phyloP scores from a whole-genome alignment of 2,797 vertebrate species.

The Etheostoma nigrum region DNA sequence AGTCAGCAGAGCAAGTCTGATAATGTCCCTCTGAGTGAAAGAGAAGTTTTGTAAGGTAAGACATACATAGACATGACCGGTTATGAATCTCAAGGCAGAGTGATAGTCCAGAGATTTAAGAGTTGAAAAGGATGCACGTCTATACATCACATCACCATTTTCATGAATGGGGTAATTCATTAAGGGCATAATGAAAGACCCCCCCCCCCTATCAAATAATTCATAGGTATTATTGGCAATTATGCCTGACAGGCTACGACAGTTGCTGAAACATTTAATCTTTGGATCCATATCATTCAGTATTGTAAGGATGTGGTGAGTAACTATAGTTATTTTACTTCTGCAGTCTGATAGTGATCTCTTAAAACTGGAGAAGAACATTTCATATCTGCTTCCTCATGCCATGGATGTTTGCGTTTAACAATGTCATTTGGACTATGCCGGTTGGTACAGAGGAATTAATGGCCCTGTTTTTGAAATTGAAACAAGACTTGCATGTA shows the following conservation, averaged over 20 bases:
- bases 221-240: not conserved
- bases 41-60: no score
- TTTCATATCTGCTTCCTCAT: not conserved
- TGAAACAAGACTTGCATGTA: not conserved
- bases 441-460: not conserved
- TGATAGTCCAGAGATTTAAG: no score
- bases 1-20: no score
- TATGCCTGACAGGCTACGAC: not conserved
- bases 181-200: not conserved
- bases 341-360: not conserved
- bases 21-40: no score
- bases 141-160: no score
- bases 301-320: not conserved
- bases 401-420: not conserved
- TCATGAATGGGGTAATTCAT: no score
- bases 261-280: not conserved
- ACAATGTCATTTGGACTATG: not conserved
- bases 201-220: not conserved
- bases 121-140: no score
- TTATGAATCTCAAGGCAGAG: no score
- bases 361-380: not conserved
- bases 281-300: not conserved
- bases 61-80: no score
- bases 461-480: not conserved
- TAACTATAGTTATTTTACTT: not conserved